Conservation (phyloP, 2,888 invertebrate species). For the Linnaemya tessellans region DNA sequence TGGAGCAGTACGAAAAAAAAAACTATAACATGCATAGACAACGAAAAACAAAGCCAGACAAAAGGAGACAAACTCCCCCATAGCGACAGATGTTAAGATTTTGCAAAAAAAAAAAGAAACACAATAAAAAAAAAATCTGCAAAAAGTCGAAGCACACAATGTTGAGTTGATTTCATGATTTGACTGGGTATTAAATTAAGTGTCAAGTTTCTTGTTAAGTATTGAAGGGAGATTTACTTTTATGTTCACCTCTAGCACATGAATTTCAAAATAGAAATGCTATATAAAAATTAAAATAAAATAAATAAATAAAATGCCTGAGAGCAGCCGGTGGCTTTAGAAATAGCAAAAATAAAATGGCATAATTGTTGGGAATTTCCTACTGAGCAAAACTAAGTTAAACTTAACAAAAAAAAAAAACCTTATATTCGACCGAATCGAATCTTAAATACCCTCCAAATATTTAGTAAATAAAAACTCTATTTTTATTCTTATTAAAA, state of each 20-base stretch:
- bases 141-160: slow-evolving; percentile 32
- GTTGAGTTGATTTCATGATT: slow-evolving; percentile 40
- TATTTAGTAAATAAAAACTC: too few species aligned
- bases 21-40: slow-evolving; percentile 11
- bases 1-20: background rate
- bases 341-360: too few species aligned
- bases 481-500: too few species aligned
- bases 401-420: too few species aligned
- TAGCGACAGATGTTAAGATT: background rate
- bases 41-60: background rate
- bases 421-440: too few species aligned
- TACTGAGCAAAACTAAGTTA: too few species aligned
- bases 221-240: slow-evolving; percentile 16
- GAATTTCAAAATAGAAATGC: background rate
- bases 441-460: too few species aligned
- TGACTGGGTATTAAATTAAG: slow-evolving; percentile 60
- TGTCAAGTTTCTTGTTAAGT: slow-evolving; percentile 68
- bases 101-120: background rate
- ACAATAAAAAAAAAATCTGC: background rate
- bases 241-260: background rate
- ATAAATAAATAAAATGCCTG: too few species aligned
- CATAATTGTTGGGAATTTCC: too few species aligned
- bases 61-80: background rate
- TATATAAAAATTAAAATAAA: too few species aligned
- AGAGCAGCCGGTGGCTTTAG: too few species aligned